Evolutionary conservation across 2,888 invertebrate species (phyloP).

Genomic region (Thecocarcelia acutangulata): DNA sequence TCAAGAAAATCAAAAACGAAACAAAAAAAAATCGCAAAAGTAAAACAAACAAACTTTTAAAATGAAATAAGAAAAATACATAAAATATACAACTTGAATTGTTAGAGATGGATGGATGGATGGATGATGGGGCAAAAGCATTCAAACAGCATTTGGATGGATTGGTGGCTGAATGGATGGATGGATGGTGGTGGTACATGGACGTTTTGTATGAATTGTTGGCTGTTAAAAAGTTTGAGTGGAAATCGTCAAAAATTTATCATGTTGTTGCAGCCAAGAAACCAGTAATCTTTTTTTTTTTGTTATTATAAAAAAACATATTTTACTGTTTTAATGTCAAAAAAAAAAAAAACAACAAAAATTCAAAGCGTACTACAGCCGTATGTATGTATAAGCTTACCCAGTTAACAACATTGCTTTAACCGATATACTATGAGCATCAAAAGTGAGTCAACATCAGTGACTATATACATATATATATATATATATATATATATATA

Average conservation of each 20-base stretch:
- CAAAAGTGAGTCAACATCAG: no score
- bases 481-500: no score
- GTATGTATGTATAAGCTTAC: conserved; percentile 1
- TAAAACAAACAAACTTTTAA: conserved; percentile 61
- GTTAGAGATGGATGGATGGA: conserved; percentile 53
- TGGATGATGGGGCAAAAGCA: conserved; percentile 12
- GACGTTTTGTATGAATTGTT: conserved; percentile 58
- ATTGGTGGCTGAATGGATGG: conserved; percentile 26
- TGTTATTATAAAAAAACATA: conserved; percentile 16
- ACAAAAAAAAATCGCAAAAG: conserved; percentile 23
- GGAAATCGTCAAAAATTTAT: conserved; percentile 60
- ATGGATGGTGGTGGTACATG: conserved; percentile 5
- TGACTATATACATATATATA: no score
- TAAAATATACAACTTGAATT: conserved; percentile 51
- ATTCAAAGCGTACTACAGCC: conserved; percentile 14
- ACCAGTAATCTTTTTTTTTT: conserved; percentile 39
- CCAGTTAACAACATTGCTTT: no score
- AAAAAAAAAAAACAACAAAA: conserved; percentile 20
- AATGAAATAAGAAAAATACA: conserved; percentile 55
- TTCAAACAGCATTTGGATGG: conserved; percentile 32
- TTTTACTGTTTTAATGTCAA: conserved; percentile 42
- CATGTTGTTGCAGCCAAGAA: conserved; percentile 39
- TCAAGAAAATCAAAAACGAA: conserved; percentile 7
- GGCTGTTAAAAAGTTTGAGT: conserved; percentile 56
- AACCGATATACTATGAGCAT: no score